phyloP scores from a whole-genome alignment of 2,888 invertebrate species.

The Ormyrus labotus region DNA sequence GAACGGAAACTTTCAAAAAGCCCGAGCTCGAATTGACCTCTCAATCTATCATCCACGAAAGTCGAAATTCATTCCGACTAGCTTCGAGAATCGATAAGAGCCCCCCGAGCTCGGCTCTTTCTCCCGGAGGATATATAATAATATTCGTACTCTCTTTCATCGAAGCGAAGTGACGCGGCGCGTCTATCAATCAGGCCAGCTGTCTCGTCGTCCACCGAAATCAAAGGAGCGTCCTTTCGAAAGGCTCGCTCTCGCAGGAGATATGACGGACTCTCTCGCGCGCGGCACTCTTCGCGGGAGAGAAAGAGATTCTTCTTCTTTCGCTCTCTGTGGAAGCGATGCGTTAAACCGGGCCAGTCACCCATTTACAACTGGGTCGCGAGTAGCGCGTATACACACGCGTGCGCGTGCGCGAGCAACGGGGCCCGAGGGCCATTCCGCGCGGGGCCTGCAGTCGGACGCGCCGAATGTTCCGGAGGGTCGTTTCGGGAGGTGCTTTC shows the following conservation, averaged over 20 bases:
- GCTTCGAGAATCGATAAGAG: too few species aligned
- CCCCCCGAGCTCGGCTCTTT: too few species aligned
- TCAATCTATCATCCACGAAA: too few species aligned
- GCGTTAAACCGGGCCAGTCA: conserved; percentile 70
- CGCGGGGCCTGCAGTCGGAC: background rate
- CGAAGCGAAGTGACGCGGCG: background rate
- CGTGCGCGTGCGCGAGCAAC: background rate
- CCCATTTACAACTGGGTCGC: conserved; percentile 74
- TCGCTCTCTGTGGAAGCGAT: conserved; percentile 30
- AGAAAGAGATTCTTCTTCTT: conserved; percentile 31
- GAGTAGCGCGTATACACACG: background rate
- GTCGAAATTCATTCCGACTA: too few species aligned
- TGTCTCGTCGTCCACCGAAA: background rate
- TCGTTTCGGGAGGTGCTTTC: too few species aligned
- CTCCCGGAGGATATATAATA: too few species aligned
- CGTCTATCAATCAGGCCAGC: background rate
- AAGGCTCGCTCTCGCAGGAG: background rate
- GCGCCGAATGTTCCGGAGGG: too few species aligned
- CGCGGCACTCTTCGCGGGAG: conserved; percentile 52
- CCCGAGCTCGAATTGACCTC: too few species aligned
- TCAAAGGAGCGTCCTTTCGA: conserved; percentile 19
- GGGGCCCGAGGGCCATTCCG: background rate
- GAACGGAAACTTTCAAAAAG: too few species aligned
- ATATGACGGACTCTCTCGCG: too few species aligned
- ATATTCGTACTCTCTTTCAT: too few species aligned